Evolutionary conservation across 2,888 invertebrate genomes (phyloP).

Genomic region (Cerceris rybyensis): DNA sequence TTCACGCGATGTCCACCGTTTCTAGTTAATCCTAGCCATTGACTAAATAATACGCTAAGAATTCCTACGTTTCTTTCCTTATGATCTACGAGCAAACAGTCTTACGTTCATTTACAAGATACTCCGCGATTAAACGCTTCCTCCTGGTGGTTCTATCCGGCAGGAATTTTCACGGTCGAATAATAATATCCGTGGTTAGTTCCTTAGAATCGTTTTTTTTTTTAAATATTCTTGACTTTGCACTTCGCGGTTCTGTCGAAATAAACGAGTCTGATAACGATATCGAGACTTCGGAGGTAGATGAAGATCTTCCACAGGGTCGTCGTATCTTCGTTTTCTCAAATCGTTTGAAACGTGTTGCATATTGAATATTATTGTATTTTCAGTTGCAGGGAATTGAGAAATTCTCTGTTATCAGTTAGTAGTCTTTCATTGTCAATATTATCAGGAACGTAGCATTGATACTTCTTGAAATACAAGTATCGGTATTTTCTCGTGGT

Average conservation of each 20-base stretch:
- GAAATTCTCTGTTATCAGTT: too few species aligned
- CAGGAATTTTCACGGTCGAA: constrained; percentile 13
- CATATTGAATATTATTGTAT: too few species aligned
- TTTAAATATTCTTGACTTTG: neutral
- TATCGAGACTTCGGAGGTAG: too few species aligned
- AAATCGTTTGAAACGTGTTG: too few species aligned
- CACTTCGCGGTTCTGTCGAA: neutral
- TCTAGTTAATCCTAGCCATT: constrained; percentile 54
- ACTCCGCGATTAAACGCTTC: constrained; percentile 2
- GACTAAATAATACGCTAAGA: constrained; percentile 41
- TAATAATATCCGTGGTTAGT: neutral
- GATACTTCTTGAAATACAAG: too few species aligned
- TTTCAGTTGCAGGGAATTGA: too few species aligned
- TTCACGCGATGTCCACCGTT: constrained; percentile 18
- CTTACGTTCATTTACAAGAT: constrained; percentile 19
- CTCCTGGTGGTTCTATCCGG: neutral
- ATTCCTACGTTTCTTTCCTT: constrained; percentile 37
- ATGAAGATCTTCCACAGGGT: too few species aligned
- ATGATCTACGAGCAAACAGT: constrained; percentile 40
- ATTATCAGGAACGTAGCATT: too few species aligned
- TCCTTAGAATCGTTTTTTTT: neutral
- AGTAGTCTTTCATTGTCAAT: too few species aligned
- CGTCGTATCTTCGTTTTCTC: too few species aligned
- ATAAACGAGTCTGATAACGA: too few species aligned
- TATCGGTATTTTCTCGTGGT: too few species aligned